phyloP scores from a whole-genome alignment of 2,113 vertebrate genomes.

The Nothobranchius furzeri region DNA sequence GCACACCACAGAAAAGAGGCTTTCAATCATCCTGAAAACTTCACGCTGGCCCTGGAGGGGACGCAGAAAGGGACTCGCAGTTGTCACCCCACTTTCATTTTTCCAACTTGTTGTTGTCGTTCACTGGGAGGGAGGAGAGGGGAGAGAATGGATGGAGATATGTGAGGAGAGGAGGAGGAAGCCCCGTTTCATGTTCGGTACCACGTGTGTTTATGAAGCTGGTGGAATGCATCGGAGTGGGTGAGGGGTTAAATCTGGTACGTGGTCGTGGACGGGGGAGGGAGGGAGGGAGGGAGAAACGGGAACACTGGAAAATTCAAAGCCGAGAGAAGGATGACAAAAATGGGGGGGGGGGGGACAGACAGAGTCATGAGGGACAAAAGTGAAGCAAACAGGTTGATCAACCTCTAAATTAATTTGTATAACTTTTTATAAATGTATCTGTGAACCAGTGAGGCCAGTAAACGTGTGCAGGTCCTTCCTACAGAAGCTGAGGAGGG shows the following conservation, averaged over 20 bases:
- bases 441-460: no score
- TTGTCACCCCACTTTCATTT: constrained; percentile 81
- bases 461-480: no score
- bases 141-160: constrained; percentile 38
- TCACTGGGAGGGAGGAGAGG: constrained; percentile 25
- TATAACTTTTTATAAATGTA: no score
- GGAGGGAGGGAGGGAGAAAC: neutral
- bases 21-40: constrained; percentile 85
- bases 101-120: constrained; percentile 72
- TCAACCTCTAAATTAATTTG: no score
- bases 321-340: constrained; percentile 52
- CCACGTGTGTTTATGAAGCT: constrained; percentile 60
- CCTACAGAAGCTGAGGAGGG: no score
- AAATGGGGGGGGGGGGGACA: no score
- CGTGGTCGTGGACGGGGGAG: constrained; percentile 18
- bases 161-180: constrained; percentile 31
- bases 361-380: no score
- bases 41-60: constrained; percentile 82
- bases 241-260: constrained; percentile 63
- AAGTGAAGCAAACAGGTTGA: no score
- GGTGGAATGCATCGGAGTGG: constrained; percentile 59
- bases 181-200: constrained; percentile 38
- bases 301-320: constrained; percentile 36
- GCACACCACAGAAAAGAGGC: constrained; percentile 81
- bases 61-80: constrained; percentile 70